A percentile compares a stretch with the other conserved stretches of the same genome.
These are phyloP conservation scores for Ceyx melanurus DNA, from an alignment of 2,113 vertebrate genomes.

Conservation along the genomic window DNA sequence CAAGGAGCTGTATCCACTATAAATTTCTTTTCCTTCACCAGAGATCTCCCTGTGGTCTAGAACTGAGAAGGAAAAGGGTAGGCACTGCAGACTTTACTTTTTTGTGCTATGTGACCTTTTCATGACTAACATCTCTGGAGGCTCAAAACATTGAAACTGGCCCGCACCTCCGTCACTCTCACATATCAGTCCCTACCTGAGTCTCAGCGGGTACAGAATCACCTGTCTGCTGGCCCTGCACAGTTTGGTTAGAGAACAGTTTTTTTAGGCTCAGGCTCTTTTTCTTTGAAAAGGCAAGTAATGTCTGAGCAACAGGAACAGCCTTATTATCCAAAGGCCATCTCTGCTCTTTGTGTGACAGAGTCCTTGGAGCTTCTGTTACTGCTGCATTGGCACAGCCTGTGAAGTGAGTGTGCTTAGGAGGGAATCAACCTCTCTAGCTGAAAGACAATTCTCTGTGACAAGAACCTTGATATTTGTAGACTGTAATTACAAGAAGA, in stretches of 20 bases:
- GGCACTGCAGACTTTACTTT: not conserved
- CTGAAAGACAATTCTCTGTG: not conserved
- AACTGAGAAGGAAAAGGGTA: not conserved
- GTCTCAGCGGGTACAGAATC: not conserved
- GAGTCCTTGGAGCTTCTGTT: not conserved
- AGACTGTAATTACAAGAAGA: constrained; percentile 19
- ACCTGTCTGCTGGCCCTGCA: not conserved
- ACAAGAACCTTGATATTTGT: constrained; percentile 1
- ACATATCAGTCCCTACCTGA: accelerated
- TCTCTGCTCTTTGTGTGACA: not conserved
- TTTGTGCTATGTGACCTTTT: not conserved
- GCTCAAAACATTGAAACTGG: not conserved
- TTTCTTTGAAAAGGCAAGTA: not conserved
- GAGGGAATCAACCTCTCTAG: not conserved
- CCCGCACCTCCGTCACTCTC: not conserved
- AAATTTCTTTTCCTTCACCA: not conserved
- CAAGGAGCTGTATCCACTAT: not conserved
- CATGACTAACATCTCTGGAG: not conserved
- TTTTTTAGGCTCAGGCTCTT: not conserved
- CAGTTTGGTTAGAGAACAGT: not conserved
- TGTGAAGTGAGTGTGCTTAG: not conserved
- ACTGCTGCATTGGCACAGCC: not conserved
- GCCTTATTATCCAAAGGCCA: not conserved
- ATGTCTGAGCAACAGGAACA: not conserved
- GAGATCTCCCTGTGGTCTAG: not conserved